phyloP scores from a whole-genome alignment of 64 coral and sea anemone genomes.

The Trachythela sp. region DNA sequence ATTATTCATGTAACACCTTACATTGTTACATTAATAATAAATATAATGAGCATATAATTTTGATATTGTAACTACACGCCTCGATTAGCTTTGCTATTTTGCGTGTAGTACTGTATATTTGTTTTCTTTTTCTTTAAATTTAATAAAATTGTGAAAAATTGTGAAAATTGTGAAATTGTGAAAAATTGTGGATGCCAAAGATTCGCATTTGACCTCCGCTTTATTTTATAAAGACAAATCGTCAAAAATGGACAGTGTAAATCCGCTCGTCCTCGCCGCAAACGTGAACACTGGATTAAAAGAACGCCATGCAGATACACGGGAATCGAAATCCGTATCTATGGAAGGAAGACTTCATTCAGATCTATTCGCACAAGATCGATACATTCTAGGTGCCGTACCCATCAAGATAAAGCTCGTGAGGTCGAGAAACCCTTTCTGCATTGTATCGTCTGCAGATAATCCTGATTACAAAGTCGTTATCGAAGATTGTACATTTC shows the following conservation, averaged over 20 bases:
- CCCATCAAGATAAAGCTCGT: neutral
- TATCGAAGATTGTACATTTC: neutral
- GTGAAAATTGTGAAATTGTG: too few species aligned
- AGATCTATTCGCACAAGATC: slow-evolving; percentile 20
- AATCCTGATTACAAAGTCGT: neutral
- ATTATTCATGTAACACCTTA: too few species aligned
- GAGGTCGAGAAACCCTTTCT: neutral
- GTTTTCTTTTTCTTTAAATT: too few species aligned
- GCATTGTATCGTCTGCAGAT: neutral
- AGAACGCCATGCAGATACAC: neutral
- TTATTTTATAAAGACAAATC: neutral
- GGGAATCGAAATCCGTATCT: neutral
- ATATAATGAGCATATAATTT: too few species aligned
- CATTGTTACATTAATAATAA: too few species aligned
- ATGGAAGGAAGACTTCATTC: slow-evolving; percentile 9
- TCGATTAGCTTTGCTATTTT: too few species aligned
- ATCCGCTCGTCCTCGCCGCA: neutral
- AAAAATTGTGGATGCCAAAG: neutral
- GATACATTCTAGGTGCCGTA: neutral
- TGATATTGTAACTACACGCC: too few species aligned
- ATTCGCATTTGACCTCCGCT: neutral
- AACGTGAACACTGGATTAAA: neutral
- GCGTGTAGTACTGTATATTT: too few species aligned
- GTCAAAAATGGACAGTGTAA: neutral
- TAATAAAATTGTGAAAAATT: too few species aligned